Base-by-base conservation (phyloP, 2,888 invertebrate genomes). In the Parnassius mnemosyne region DNA sequence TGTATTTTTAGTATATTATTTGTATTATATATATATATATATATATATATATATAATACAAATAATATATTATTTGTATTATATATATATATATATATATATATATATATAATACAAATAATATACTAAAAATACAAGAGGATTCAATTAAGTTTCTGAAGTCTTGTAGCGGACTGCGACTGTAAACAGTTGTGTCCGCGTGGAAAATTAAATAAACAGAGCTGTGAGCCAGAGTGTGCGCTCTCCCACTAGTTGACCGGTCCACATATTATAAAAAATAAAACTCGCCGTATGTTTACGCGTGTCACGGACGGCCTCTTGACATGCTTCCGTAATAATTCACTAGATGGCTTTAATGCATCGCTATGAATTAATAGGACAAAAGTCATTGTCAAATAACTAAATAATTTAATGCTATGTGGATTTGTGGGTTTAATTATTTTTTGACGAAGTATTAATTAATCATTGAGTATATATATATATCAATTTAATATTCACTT, bases 241-340 rank as follows among this genome's bases (percentile, higher is more conserved):
- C 71, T 53, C 46, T 50, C 52, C 42, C 47, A 56, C 53, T 61
- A 50, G 58, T 59, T 55, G 58, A 59, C 58, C 46, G 51, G 47
- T 56, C 53, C 54, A 58, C 55, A 55, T 63, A 59, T 9, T 34
- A 34, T 20, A 34, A 34, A 34, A 49, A 49, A 10, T 52, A 59
- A 63, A 59, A 46, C n/a, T 43, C n/a, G 25, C 43, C 13, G 47
- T 63, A 51, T 60, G 63, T 64, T 54, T 42, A 51, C 63, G 51
- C 57, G 43, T 63, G 55, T 59, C 56, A 63, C 58, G 54, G 79
- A 75, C 79, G 71, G 68, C 68, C 80, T 71, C 83, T 84, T 84
- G 83, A 85, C 83, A 85, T 75, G 69, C 71, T 83, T 82, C 72
- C 80, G 78, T 83, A 81, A 83, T 85, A 76, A 83, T 79, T 81